These are phyloP conservation scores for Scolopax bukidnonensis DNA, from an alignment of 2,797 vertebrate species.

Conservation along the genomic window DNA sequence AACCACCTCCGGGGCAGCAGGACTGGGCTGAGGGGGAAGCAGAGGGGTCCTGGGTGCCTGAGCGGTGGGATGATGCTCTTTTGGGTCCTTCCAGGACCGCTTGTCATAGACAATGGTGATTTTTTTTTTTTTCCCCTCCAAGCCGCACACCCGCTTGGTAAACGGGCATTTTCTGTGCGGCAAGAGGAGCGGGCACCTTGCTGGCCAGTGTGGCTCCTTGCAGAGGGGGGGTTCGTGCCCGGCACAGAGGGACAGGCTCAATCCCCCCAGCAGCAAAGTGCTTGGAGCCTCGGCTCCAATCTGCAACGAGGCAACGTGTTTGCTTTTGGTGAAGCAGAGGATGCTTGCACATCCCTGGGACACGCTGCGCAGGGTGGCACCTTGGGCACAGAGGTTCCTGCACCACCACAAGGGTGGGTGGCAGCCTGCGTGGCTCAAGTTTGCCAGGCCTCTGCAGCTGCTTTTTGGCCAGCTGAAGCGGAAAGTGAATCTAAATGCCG, in stretches of 20 bases:
- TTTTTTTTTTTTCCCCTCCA: background rate
- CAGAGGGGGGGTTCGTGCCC: fast-evolving
- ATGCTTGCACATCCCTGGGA: background rate
- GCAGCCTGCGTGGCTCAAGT: fast-evolving
- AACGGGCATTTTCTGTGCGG: fast-evolving
- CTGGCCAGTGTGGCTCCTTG: fast-evolving
- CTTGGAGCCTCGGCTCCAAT: background rate
- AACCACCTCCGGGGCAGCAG: fast-evolving
- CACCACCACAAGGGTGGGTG: fast-evolving
- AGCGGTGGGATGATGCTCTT: fast-evolving
- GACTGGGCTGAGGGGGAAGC: background rate
- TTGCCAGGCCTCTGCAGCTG: background rate
- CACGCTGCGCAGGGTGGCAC: fast-evolving
- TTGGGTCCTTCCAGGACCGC: background rate
- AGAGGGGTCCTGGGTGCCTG: fast-evolving
- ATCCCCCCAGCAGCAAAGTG: fast-evolving
- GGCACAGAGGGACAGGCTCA: fast-evolving
- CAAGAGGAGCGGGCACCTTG: background rate
- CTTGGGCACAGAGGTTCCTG: background rate
- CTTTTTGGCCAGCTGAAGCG: background rate
- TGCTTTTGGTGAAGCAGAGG: background rate
- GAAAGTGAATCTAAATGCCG: background rate
- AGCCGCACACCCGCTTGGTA: background rate
- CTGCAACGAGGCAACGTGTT: fast-evolving
- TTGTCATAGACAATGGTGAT: background rate